phyloP scores from a whole-genome alignment of 2,797 vertebrate genomes.

The Neosilurus hyrtlii region DNA sequence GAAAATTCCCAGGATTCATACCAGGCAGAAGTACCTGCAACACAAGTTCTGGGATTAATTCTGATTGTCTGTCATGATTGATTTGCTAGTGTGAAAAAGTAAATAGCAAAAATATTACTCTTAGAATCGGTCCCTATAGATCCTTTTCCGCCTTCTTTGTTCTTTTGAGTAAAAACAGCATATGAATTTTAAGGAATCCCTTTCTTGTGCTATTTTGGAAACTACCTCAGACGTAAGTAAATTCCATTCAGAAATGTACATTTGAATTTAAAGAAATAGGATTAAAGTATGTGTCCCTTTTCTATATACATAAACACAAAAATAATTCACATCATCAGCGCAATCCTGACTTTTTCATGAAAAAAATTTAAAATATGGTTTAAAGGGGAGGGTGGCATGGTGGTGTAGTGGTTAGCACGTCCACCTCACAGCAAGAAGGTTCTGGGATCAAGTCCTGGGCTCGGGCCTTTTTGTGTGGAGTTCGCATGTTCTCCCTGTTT shows the following conservation, averaged over 20 bases:
- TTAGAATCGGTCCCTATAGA: background rate
- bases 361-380: background rate
- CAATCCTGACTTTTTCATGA: background rate
- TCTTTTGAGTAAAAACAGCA: background rate
- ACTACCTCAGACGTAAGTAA: background rate
- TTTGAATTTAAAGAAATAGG: background rate
- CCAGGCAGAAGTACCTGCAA: slow-evolving; percentile 19
- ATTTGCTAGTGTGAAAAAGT: background rate
- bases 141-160: background rate
- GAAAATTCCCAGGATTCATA: slow-evolving; percentile 30
- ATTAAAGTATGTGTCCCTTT: background rate
- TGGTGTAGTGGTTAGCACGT: no score
- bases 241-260: background rate
- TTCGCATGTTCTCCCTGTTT: no score
- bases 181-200: background rate
- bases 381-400: background rate
- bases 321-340: background rate
- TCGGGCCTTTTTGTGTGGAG: no score
- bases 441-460: no score
- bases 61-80: no score
- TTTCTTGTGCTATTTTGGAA: background rate
- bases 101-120: background rate
- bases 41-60: background rate
- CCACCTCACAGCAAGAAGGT: no score
- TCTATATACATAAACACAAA: background rate